Base-by-base conservation (phyloP, 2,113 vertebrate species). In the Cygnus atratus region DNA sequence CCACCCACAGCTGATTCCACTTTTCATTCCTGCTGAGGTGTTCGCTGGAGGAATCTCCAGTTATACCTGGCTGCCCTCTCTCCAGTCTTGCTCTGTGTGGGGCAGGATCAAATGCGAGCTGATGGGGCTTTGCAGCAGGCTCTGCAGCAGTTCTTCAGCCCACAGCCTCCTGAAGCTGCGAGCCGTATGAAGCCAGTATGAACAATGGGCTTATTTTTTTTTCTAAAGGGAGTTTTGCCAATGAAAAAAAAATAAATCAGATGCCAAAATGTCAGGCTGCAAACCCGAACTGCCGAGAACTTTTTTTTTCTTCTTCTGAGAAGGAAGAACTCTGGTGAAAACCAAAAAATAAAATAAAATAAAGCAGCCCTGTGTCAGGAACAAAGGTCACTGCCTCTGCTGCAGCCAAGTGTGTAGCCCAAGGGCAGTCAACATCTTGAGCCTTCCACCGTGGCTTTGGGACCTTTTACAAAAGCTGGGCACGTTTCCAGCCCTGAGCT, bases 341-440 rank as follows among this genome's bases (percentile, higher is more conserved):
- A 76, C 43, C 28, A 61, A 82, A 92, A 67, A 37, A 37, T 41
- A 33, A 39, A 31, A 55, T 18, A 16, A 31, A 65, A 35, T 8
- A 44, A 43, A 41, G 22, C 33, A 43, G 22, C 74, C 39, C 62
- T 44, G 54, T 33, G 81, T 71, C 2, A 8, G 91, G 93, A 88
- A 63, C 93, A 97, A 93, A 97, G 95, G 92, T 95, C 39, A 1
- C 50, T 87, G 85, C 71, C 89, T 91, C 67, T 95, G 94, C 77
- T 61, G 89, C 93, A 90, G 96, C 97, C 89, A 94, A 96, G 52
- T 67, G 46, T 1, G 4, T 87, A 96, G 96, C 95, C 95, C 95
- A 96, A 95, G 95, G 96, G 92, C 96, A 96, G 92, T 12, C 81
- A 97, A 96, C 91, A 97, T 71, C 96, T 94, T 97, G 94, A 95